Percentiles rank a stretch among this genome's conserved stretches.
Evolutionary conservation across 1,140 invertebrate genomes (phyloP).

Genomic region (Ceratina calcarata): DNA sequence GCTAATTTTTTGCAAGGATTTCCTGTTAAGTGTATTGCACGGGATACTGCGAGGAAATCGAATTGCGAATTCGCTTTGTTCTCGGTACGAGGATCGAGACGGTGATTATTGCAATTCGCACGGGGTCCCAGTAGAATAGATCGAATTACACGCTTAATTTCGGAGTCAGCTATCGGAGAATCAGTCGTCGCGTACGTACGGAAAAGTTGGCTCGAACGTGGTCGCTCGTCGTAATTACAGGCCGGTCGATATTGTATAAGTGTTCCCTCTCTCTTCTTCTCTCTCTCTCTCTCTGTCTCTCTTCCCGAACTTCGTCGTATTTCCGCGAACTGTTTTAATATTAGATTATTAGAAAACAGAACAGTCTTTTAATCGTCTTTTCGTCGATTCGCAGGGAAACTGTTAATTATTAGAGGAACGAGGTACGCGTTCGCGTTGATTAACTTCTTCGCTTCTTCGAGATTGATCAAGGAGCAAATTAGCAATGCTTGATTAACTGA

Average conservation of each 20-base stretch:
- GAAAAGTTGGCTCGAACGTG: constrained; percentile 1
- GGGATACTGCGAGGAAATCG: too few relatives aligned
- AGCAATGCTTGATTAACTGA: not conserved
- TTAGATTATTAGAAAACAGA: constrained; percentile 19
- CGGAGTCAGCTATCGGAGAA: not conserved
- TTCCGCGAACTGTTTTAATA: constrained; percentile 4
- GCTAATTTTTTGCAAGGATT: too few relatives aligned
- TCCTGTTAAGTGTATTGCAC: too few relatives aligned
- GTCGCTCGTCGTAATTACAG: not conserved
- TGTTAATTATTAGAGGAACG: constrained; percentile 11
- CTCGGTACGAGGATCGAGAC: too few relatives aligned
- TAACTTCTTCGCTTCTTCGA: not conserved
- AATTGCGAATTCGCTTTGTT: too few relatives aligned
- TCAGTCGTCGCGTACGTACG: not conserved
- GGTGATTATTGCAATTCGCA: constrained; percentile 2
- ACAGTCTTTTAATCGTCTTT: not conserved
- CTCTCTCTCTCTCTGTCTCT: too few relatives aligned
- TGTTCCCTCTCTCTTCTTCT: not conserved
- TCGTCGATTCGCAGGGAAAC: not conserved
- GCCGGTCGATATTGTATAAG: too few relatives aligned
- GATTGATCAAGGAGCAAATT: not conserved
- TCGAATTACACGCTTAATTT: constrained; percentile 42
- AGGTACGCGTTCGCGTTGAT: not conserved
- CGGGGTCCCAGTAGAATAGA: constrained; percentile 3
- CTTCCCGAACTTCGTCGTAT: not conserved